Evolutionary conservation across 2,113 vertebrate species (phyloP), one percentile per base, ranked within the genome.

Genomic region (Marmota monax): DNA sequence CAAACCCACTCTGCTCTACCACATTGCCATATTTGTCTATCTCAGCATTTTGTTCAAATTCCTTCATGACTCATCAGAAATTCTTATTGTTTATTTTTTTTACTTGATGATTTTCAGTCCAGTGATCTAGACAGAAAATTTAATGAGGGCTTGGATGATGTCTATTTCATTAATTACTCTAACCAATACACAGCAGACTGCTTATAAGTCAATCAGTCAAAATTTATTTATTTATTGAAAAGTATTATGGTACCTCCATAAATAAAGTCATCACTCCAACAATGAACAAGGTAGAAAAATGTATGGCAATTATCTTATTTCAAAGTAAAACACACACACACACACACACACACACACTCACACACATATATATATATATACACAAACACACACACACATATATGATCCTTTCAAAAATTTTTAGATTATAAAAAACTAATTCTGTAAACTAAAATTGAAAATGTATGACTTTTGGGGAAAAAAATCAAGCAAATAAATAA

Each of bases 181-280:
- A 91, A 69, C 48, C 42, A 58, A 61, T 58, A n/a, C 61, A 17
- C 34, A 84, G 18, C 7, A 84, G 70, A 76, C 45, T 61, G 12
- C 1, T 65, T 91, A 58, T n/a, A 78, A 65, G 5, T 7, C 32
- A 80, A 65, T n/a, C n/a, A 69, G 87, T 88, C 65, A 88, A 39
- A 45, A 77, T 61, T 67, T 70, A 76, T 74, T 72, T 70, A 51
- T 74, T 72, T 25, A 83, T 78, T 69, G 34, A 5, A 76, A 67
- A 22, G 56, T 95, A 56, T 51, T 92, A 39, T 34, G 45, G 2
- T 58, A 39, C 32, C 65, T 16, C 4, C 8, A 25, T 70, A 92
- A 84, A 95, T 97, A 92, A 96, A 95, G 83, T 93, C 87, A 98
- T 97, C 70, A 73, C 37, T 97, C 95, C 25, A 92, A 77, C 73